A percentile compares a stretch with the other conserved stretches of the same genome.
Conservation (phyloP, 2,797 vertebrate species). For the Periparus ater region DNA sequence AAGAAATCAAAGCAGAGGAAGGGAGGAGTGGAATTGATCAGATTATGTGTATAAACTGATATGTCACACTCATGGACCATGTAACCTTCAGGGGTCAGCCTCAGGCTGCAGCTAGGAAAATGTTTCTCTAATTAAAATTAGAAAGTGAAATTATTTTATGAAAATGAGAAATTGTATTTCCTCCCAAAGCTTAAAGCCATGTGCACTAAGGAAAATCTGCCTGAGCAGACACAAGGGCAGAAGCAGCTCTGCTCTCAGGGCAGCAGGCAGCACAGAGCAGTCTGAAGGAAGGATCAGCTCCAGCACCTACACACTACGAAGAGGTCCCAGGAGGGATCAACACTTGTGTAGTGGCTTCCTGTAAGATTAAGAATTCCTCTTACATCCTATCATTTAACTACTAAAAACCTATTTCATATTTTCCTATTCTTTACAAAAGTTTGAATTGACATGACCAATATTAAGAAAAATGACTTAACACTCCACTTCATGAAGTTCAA, state of each 20-base stretch:
- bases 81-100: neutral
- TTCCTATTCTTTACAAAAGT: neutral
- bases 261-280: neutral
- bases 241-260: neutral
- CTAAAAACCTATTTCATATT: neutral
- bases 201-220: neutral
- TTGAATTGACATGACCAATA: neutral
- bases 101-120: neutral
- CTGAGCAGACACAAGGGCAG: neutral
- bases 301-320: fast-evolving
- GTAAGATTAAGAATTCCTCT: neutral
- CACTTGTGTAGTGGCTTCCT: neutral
- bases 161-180: neutral
- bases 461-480: neutral
- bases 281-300: neutral
- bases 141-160: neutral
- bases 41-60: neutral
- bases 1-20: neutral
- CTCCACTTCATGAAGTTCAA: neutral
- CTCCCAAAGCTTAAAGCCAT: neutral
- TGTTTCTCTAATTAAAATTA: neutral
- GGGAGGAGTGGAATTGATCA: neutral
- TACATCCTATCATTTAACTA: neutral
- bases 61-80: neutral
- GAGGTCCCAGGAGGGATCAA: neutral